Conservation (phyloP, 2,888 invertebrate genomes). For the Helobdella robusta region DNA sequence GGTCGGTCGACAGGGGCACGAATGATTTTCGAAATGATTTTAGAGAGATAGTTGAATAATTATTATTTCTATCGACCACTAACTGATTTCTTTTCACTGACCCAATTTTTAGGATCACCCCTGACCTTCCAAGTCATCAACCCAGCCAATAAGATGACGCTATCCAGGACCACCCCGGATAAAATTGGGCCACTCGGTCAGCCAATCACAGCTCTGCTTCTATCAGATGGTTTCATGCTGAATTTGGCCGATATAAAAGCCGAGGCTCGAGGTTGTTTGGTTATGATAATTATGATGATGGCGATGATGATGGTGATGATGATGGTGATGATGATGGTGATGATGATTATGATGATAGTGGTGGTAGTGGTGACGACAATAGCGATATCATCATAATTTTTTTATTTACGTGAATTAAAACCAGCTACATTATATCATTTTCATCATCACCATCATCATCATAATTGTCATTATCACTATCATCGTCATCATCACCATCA, state of each 20-base stretch:
- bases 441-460: too few species aligned
- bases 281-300: too few species aligned
- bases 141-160: constrained; percentile 19
- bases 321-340: too few species aligned
- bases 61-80: background rate
- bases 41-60: background rate
- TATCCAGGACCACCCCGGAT: background rate
- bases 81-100: background rate
- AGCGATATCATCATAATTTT: too few species aligned
- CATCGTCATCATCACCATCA: constrained; percentile 2
- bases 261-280: background rate
- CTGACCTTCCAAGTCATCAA: constrained; percentile 15
- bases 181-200: constrained; percentile 9
- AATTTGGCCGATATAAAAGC: constrained; percentile 4
- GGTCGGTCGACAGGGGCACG: constrained; percentile 6
- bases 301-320: too few species aligned
- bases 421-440: too few species aligned
- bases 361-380: too few species aligned
- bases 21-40: too few species aligned
- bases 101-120: constrained; percentile 16
- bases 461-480: too few species aligned
- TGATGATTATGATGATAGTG: too few species aligned
- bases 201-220: constrained; percentile 9
- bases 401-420: too few species aligned
- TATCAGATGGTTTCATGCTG: background rate